Conservation (phyloP, 2,888 invertebrate genomes). For the Erebia epiphron region DNA sequence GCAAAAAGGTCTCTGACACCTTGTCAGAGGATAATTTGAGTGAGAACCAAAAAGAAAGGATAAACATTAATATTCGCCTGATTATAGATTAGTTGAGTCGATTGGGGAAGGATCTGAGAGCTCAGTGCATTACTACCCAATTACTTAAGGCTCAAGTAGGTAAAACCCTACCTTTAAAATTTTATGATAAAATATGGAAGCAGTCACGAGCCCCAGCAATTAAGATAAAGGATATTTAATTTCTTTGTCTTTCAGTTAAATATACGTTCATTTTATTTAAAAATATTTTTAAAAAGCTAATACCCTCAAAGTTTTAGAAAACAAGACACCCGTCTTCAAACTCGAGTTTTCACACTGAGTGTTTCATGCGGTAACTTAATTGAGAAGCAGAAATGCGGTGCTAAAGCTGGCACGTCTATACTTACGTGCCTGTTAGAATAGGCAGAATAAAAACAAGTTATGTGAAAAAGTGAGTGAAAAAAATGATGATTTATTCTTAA, state of each 20-base stretch:
- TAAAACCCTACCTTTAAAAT: too few relatives aligned
- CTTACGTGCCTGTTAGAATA: background rate
- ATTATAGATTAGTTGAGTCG: too few relatives aligned
- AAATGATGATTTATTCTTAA: too few relatives aligned
- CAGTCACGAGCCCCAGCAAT: background rate
- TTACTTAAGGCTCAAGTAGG: too few relatives aligned
- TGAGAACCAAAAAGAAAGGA: too few relatives aligned
- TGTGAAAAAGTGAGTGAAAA: background rate
- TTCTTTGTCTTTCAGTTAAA: background rate
- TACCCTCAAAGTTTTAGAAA: background rate
- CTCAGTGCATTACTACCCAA: too few relatives aligned
- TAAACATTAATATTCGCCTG: too few relatives aligned
- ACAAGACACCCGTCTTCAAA: conserved; percentile 16
- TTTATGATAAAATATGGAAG: too few relatives aligned
- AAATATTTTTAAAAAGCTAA: background rate
- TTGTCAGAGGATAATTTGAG: too few relatives aligned
- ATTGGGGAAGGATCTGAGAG: too few relatives aligned
- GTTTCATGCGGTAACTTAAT: conserved; percentile 20
- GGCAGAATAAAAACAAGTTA: background rate
- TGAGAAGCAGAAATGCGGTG: conserved; percentile 12
- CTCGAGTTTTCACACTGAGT: conserved; percentile 14
- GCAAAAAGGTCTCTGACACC: too few relatives aligned
- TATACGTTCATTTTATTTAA: too few relatives aligned
- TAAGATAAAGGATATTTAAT: background rate
- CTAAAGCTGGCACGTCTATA: conserved; percentile 7